Evolutionary conservation across 2,888 invertebrate species (phyloP).

Genomic region (Tillus elongatus): DNA sequence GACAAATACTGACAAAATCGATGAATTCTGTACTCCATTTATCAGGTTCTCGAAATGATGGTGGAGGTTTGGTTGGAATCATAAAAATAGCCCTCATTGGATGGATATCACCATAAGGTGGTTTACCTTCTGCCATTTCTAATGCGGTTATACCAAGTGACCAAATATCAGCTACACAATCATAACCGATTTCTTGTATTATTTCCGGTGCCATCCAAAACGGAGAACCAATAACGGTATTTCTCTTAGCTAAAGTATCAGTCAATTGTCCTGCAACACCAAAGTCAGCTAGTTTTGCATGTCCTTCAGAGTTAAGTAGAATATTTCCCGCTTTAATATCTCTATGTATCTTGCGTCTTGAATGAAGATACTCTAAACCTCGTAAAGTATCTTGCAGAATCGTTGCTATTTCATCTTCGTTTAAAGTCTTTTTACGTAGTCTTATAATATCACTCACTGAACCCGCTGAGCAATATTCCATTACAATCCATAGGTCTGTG

Average conservation of each 20-base stretch:
- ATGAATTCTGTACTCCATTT: slow-evolving; percentile 96
- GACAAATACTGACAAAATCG: slow-evolving; percentile 89
- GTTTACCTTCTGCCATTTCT: slow-evolving; percentile 98
- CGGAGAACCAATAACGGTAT: slow-evolving; percentile 56
- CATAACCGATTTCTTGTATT: slow-evolving; percentile 98
- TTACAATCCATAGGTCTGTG: slow-evolving; percentile 98
- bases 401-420: slow-evolving; percentile 95
- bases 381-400: slow-evolving; percentile 92
- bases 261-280: slow-evolving; percentile 99
- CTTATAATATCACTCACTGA: slow-evolving; percentile 99
- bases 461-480: slow-evolving; percentile 99
- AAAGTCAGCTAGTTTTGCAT: slow-evolving; percentile 97
- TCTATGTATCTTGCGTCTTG: slow-evolving; percentile 91
- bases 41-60: slow-evolving; percentile 93
- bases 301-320: slow-evolving; percentile 92
- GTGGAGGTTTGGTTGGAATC: slow-evolving; percentile 99
- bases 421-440: slow-evolving; percentile 88
- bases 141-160: slow-evolving; percentile 93
- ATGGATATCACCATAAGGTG: slow-evolving; percentile 95
- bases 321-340: slow-evolving; percentile 98
- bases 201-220: slow-evolving; percentile 99
- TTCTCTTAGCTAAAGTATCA: slow-evolving; percentile 46
- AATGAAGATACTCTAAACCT: slow-evolving; percentile 93
- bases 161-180: slow-evolving; percentile 99
- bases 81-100: slow-evolving; percentile 97